These are phyloP conservation scores for Hermetia illucens DNA, from an alignment of 1,140 invertebrate genomes.

Conservation along the genomic window DNA sequence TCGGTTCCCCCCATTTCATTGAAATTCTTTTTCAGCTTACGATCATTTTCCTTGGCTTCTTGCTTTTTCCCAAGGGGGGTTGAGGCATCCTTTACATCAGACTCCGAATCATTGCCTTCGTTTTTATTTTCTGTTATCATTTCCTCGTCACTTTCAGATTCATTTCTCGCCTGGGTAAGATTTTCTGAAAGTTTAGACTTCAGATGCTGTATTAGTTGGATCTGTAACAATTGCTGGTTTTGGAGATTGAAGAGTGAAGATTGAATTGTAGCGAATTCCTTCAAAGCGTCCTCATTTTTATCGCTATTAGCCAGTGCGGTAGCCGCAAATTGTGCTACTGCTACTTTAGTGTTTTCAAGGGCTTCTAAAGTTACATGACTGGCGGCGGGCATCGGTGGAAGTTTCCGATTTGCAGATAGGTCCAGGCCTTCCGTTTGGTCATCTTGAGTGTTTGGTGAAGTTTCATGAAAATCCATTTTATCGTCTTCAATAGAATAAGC, in stretches of 20 bases:
- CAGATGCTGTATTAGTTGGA: slow-evolving; percentile 83
- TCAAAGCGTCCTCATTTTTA: slow-evolving; percentile 62
- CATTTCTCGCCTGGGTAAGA: not conserved
- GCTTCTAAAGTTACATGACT: slow-evolving; percentile 60
- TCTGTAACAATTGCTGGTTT: slow-evolving; percentile 85
- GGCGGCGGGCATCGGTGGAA: slow-evolving; percentile 14
- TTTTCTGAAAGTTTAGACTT: slow-evolving; percentile 58
- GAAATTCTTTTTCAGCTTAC: slow-evolving; percentile 3
- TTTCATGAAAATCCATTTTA: too few species aligned
- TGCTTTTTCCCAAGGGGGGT: slow-evolving; percentile 9
- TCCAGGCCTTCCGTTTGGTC: too few species aligned
- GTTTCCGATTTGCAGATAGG: too few species aligned
- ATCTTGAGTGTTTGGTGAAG: too few species aligned
- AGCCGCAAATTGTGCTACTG: slow-evolving; percentile 84
- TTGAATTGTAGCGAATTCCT: slow-evolving; percentile 75
- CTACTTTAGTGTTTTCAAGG: slow-evolving; percentile 63
- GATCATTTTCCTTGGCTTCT: not conserved
- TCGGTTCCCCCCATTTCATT: too few species aligned
- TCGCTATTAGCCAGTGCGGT: slow-evolving; percentile 61
- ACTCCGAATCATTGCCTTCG: slow-evolving; percentile 7
- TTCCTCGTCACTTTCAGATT: slow-evolving; percentile 2
- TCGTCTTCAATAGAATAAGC: too few species aligned
- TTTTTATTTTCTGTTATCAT: slow-evolving; percentile 3
- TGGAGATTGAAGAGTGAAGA: slow-evolving; percentile 79
- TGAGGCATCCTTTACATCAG: not conserved